Evolutionary conservation across 2,797 vertebrate species (phyloP), one percentile per base, ranked within the genome.

Genomic region (Ptychobarbus kaznakovi): DNA sequence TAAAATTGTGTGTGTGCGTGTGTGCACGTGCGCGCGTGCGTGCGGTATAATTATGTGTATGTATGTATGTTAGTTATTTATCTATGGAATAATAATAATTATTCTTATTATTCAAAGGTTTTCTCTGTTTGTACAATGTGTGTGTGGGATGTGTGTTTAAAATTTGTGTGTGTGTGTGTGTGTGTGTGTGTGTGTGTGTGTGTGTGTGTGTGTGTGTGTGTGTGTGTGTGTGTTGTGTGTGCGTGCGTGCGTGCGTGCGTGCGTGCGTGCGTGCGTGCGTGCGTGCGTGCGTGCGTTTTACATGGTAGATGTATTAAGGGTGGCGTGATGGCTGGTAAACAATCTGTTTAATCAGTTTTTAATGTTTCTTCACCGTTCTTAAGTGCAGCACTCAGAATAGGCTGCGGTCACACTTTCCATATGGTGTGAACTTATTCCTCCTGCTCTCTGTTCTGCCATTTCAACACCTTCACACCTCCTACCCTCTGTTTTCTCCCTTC

Each of bases 401-500:
- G 9, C 42, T 69, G n/a, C 9, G 1, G n/a, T 79, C 76, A 44
- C 76, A 79, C 76, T 20, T 79, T 63, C 58, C 15, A 18, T 74
- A 70, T 15, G 76, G 74, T n/a, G 18, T 80, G 35, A 28, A 28
- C 40, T 65, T 38, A 6, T 83, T 77, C 65, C 68, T 81, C 65
- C 28, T 73, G 74, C 61, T 51, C 16, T 68, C 38, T 77, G 58
- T 73, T 74, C 3, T 28, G 38, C 38, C 10, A 28, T 81, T 58
- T 53, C 58, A 42, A 42, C 40, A 72, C 72, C 38, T n/a, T 63
- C 76, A 65, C 81, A 44, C 65, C 44, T 63, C 6, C 49, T 72
- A 42, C 77, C 80, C 86, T 81, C n/a, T 12, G 1, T 49, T 82
- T 72, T 82, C 35, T 84, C 88, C 69, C 18, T 44, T 69, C 63